phyloP scores from a whole-genome alignment of 2,113 vertebrate genomes.

The Microcebus murinus region DNA sequence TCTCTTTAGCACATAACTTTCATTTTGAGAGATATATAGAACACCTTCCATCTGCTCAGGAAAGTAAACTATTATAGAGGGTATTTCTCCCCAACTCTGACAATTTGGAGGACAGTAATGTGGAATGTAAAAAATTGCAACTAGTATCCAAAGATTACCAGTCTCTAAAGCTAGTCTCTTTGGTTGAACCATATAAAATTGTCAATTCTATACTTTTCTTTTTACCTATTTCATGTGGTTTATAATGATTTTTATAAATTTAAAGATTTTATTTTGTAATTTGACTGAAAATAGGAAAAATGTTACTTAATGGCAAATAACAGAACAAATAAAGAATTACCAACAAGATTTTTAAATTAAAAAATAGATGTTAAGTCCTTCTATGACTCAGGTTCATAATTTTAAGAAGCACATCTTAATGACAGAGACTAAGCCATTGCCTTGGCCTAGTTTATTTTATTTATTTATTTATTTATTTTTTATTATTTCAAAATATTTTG shows the following conservation, averaged over 20 bases:
- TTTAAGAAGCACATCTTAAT: neutral
- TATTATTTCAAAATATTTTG: too few species aligned
- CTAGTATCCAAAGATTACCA: neutral
- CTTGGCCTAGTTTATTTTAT: too few species aligned
- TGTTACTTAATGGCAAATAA: neutral
- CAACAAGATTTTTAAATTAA: neutral
- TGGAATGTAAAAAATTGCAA: neutral
- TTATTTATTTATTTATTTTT: too few species aligned
- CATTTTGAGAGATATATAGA: conserved; percentile 5
- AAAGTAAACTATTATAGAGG: neutral
- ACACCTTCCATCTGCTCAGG: neutral
- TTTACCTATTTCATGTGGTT: neutral
- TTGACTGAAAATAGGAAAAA: neutral
- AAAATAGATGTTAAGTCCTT: neutral
- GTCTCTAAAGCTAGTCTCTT: neutral
- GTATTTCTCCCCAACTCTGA: neutral
- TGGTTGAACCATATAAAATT: neutral
- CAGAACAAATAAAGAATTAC: neutral
- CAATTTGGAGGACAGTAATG: neutral
- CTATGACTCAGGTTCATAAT: neutral
- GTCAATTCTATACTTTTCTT: neutral
- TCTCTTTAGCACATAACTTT: neutral
- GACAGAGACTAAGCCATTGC: neutral
- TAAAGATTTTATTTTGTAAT: neutral
- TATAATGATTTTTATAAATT: neutral